These are phyloP conservation scores for Oscheius onirici DNA, from an alignment of 2,888 invertebrate species.

Conservation along the genomic window DNA sequence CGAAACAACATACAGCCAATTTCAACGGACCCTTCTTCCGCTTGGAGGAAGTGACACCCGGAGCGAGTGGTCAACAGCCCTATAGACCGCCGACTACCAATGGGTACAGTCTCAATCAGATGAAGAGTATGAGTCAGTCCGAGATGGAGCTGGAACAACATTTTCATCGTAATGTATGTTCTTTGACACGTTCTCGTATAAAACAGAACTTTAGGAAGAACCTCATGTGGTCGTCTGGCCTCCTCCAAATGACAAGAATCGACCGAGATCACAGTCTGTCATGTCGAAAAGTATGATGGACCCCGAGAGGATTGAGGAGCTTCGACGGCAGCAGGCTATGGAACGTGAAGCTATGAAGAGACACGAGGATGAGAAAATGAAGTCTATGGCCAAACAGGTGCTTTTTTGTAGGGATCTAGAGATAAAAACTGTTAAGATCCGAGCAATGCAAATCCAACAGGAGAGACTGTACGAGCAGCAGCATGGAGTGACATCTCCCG, in stretches of 20 bases:
- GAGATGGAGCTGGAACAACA: constrained; percentile 54
- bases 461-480: constrained; percentile 55
- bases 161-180: constrained; percentile 18
- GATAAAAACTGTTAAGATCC: constrained; percentile 15
- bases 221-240: constrained; percentile 69
- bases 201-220: constrained; percentile 35
- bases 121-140: constrained; percentile 50
- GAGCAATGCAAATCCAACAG: constrained; percentile 62
- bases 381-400: constrained; percentile 61
- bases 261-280: constrained; percentile 58
- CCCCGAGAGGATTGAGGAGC: constrained; percentile 66
- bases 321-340: constrained; percentile 60
- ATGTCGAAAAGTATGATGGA: constrained; percentile 61
- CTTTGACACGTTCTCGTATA: neutral
- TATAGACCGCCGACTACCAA: constrained; percentile 13
- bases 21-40: constrained; percentile 71
- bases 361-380: constrained; percentile 54
- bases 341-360: constrained; percentile 64
- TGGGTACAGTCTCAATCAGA: constrained; percentile 32
- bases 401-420: neutral
- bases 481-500: constrained; percentile 54
- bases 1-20: constrained; percentile 43
- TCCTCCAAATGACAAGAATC: constrained; percentile 53
- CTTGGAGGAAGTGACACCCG: constrained; percentile 62
- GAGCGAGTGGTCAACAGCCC: constrained; percentile 15